These are phyloP conservation scores for Coenonympha arcania DNA, from an alignment of 2,888 invertebrate species.

Conservation along the genomic window DNA sequence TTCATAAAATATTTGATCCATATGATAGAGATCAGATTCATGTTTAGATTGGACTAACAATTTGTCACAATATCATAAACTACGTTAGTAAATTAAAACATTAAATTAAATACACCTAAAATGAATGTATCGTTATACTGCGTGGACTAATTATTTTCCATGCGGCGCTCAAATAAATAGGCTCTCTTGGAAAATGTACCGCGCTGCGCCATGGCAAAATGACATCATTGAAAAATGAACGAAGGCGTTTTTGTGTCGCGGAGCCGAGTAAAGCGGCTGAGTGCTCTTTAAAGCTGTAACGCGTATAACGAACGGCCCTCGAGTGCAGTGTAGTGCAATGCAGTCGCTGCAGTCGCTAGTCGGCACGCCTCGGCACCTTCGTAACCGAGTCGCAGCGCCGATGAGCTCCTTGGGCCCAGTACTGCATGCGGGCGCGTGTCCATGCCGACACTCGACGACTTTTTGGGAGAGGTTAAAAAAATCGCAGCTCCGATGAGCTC, in stretches of 20 bases:
- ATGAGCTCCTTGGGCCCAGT: no score
- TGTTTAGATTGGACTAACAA: no score
- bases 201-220: conserved; percentile 39
- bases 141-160: conserved; percentile 7
- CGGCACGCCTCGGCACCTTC: conserved; percentile 52
- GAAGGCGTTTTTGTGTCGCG: conserved; percentile 58
- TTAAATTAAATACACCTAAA: neutral
- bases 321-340: conserved; percentile 45
- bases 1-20: no score
- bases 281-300: conserved; percentile 62
- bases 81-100: neutral
- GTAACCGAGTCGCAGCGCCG: conserved; percentile 13
- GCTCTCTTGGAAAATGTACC: conserved; percentile 22
- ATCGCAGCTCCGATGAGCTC: conserved; percentile 4
- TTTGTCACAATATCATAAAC: no score
- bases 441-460: neutral
- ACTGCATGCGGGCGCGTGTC: conserved; percentile 3
- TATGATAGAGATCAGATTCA: no score
- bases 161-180: conserved; percentile 4
- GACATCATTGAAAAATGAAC: conserved; percentile 55
- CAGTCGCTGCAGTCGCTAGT: conserved; percentile 37
- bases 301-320: conserved; percentile 65
- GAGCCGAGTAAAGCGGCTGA: conserved; percentile 55
- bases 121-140: neutral
- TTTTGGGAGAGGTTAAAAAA: no score